Percentiles rank a stretch among this genome's conserved stretches.
These are phyloP conservation scores for Petrocephalus microphthalmus DNA, from an alignment of 2,113 vertebrate genomes.

Conservation along the genomic window DNA sequence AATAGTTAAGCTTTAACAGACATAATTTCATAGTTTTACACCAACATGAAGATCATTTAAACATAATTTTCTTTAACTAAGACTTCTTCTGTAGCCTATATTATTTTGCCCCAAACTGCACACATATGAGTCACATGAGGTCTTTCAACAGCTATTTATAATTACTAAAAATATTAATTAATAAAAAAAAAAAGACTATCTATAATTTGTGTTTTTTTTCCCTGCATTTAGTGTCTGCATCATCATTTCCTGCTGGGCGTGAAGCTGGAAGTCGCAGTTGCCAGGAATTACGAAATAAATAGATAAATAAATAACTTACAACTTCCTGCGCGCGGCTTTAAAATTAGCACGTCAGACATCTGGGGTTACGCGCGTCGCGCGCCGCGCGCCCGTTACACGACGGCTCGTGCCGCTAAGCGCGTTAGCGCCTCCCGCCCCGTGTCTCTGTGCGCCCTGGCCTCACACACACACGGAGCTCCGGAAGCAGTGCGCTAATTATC, in stretches of 20 bases:
- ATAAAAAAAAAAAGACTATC: background rate
- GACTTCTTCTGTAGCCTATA: background rate
- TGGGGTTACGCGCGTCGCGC: background rate
- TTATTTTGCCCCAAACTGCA: background rate
- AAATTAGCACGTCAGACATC: conserved; percentile 1
- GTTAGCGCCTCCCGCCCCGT: background rate
- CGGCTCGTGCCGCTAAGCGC: background rate
- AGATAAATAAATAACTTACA: background rate
- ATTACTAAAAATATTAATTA: background rate
- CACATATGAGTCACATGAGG: background rate
- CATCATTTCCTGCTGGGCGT: background rate
- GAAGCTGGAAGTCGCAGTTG: background rate
- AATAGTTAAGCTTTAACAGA: background rate
- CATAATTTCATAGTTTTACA: background rate
- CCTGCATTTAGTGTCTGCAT: background rate
- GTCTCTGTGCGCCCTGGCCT: background rate
- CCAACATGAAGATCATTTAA: background rate
- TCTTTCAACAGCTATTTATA: background rate
- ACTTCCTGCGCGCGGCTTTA: background rate
- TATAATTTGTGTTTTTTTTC: background rate
- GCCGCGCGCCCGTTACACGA: background rate
- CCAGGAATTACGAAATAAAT: background rate
- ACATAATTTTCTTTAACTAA: background rate
- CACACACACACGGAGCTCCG: background rate
- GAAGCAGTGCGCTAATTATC: background rate